A percentile compares a stretch with the other conserved stretches of the same genome.
phyloP scores from a whole-genome alignment of 2,888 invertebrate genomes.

The Drosophila quinaria region DNA sequence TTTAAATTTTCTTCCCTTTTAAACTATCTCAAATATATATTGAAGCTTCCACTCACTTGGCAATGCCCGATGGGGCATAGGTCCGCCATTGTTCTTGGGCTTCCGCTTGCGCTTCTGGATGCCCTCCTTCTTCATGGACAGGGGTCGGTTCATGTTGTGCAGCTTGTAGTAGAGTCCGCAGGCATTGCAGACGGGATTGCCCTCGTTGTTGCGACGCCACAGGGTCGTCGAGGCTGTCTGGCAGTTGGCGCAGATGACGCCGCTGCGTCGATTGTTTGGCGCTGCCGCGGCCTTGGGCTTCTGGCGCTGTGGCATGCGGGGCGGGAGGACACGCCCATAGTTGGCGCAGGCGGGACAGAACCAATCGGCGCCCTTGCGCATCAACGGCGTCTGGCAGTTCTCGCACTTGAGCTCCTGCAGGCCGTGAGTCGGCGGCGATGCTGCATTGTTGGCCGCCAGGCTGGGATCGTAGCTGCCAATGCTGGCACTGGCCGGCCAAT shows the following conservation, averaged over 20 bases:
- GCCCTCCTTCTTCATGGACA: slow-evolving; percentile 99
- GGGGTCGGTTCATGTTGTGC: slow-evolving; percentile 91
- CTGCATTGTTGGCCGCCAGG: slow-evolving; percentile 48
- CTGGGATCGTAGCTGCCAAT: slow-evolving; percentile 70
- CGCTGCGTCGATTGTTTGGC: slow-evolving; percentile 83
- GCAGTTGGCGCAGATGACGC: slow-evolving; percentile 88
- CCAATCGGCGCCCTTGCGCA: slow-evolving; percentile 78
- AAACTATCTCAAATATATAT: too few species aligned
- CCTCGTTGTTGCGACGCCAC: slow-evolving; percentile 94
- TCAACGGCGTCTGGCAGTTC: slow-evolving; percentile 69
- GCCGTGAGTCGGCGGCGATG: slow-evolving; percentile 47
- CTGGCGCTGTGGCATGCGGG: slow-evolving; percentile 79
- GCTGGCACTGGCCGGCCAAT: slow-evolving; percentile 67
- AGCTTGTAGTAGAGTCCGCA: slow-evolving; percentile 87
- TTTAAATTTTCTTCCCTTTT: too few species aligned
- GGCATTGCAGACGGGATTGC: slow-evolving; percentile 95
- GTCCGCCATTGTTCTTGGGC: slow-evolving; percentile 88
- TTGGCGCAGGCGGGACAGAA: slow-evolving; percentile 72
- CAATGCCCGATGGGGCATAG: slow-evolving; percentile 75
- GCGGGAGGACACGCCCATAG: slow-evolving; percentile 45
- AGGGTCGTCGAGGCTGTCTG: slow-evolving; percentile 90
- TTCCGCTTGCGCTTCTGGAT: slow-evolving; percentile 99
- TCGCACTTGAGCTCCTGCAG: slow-evolving; percentile 80
- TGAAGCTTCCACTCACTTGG: slow-evolving; percentile 76
- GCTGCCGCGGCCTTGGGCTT: slow-evolving; percentile 81